These are phyloP conservation scores for Scolopax rusticola DNA, from an alignment of 2,797 vertebrate genomes.

Conservation along the genomic window DNA sequence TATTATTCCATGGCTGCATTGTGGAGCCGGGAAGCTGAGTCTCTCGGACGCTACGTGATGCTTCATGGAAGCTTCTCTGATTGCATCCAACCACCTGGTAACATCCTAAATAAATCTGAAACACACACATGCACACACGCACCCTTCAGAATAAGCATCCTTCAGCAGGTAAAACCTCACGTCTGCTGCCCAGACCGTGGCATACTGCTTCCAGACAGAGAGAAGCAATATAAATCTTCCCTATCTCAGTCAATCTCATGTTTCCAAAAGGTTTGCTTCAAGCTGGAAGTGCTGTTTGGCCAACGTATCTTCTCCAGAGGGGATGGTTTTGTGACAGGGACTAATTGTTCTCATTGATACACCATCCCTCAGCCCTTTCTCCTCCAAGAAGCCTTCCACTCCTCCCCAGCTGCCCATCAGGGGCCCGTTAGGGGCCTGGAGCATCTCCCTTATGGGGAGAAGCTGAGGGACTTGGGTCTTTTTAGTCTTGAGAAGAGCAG, in stretches of 20 bases:
- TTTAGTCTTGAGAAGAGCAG: too few relatives aligned
- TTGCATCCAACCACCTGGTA: not conserved
- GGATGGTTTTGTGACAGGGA: not conserved
- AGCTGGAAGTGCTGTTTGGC: not conserved
- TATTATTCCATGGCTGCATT: accelerated
- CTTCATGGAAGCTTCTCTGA: not conserved
- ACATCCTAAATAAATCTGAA: not conserved
- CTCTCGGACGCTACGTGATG: not conserved
- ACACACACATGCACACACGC: accelerated
- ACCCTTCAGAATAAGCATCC: not conserved
- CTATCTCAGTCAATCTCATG: not conserved
- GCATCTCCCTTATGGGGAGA: too few relatives aligned
- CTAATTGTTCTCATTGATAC: accelerated
- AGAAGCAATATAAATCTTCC: not conserved
- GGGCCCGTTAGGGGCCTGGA: too few relatives aligned
- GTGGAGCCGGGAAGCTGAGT: not conserved
- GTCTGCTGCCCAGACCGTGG: not conserved
- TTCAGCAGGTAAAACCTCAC: not conserved
- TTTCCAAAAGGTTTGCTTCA: not conserved
- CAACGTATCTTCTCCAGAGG: accelerated
- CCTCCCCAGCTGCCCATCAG: not conserved
- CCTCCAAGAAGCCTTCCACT: not conserved
- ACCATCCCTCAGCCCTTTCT: not conserved
- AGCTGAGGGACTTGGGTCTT: too few relatives aligned
- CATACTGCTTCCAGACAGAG: not conserved